phyloP scores from a whole-genome alignment of 2,797 vertebrate genomes.

The Diceros bicornis region DNA sequence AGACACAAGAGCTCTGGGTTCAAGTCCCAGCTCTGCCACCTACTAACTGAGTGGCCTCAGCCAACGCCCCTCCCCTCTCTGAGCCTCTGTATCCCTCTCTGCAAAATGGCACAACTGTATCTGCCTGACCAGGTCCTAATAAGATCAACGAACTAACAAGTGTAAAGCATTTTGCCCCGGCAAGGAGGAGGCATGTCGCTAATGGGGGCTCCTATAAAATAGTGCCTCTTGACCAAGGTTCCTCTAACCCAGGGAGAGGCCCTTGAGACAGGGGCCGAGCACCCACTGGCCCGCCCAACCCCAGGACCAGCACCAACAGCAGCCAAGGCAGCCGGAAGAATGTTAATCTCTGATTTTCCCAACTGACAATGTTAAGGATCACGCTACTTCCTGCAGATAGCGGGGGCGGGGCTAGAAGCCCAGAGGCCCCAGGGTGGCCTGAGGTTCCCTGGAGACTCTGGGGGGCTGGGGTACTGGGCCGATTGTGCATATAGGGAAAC shows the following conservation, averaged over 20 bases:
- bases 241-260: neutral
- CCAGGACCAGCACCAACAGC: neutral
- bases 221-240: neutral
- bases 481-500: neutral
- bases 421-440: neutral
- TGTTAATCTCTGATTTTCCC: conserved; percentile 69
- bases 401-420: neutral
- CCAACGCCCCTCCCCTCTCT: neutral
- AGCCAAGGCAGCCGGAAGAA: conserved; percentile 40
- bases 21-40: neutral
- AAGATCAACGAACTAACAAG: neutral
- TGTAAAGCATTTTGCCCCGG: neutral
- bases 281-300: neutral
- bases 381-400: conserved; percentile 69
- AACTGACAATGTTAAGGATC: conserved; percentile 60
- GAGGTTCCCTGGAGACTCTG: neutral
- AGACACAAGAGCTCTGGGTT: neutral
- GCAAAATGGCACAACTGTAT: neutral
- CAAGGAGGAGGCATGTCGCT: neutral
- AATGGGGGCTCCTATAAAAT: neutral
- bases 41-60: neutral
- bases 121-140: neutral
- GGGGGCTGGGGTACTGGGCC: neutral
- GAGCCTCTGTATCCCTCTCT: neutral
- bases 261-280: neutral